phyloP scores from a whole-genome alignment of 2,888 invertebrate species.

The Acronicta alni region DNA sequence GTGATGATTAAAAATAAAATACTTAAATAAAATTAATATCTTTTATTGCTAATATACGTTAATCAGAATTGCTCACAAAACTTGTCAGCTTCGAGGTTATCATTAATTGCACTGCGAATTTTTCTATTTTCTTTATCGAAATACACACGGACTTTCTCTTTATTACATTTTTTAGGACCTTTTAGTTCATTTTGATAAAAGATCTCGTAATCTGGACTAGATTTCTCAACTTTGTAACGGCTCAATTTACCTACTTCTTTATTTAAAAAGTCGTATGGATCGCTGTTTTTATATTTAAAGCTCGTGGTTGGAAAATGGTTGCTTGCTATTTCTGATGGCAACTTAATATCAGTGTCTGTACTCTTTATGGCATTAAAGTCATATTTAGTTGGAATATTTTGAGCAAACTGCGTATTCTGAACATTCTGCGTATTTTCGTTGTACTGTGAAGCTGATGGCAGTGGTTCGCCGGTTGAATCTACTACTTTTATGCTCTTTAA shows the following conservation, averaged over 20 bases:
- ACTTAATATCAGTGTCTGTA: conserved; percentile 31
- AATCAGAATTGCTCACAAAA: conserved; percentile 62
- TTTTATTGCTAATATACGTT: conserved; percentile 40
- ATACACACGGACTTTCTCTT: conserved; percentile 78
- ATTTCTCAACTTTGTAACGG: conserved; percentile 49
- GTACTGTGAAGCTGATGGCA: conserved; percentile 6
- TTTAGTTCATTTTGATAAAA: conserved; percentile 74
- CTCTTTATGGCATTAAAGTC: conserved; percentile 28
- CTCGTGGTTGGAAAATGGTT: conserved; percentile 11
- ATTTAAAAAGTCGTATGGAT: conserved; percentile 42
- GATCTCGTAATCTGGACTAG: conserved; percentile 72
- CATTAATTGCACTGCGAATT: conserved; percentile 55
- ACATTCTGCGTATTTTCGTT: background rate
- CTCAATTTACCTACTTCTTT: conserved; percentile 39
- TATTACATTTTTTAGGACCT: conserved; percentile 66
- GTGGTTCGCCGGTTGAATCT: conserved; percentile 43
- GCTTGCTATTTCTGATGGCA: conserved; percentile 32
- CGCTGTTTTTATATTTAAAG: conserved; percentile 31
- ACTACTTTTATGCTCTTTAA: conserved; percentile 75
- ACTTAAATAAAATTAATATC: conserved; percentile 13
- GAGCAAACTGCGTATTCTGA: background rate
- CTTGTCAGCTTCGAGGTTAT: conserved; percentile 56
- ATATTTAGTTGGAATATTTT: conserved; percentile 18
- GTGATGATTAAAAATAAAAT: conserved; percentile 49
- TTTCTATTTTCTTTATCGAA: conserved; percentile 72